Conservation (phyloP, 2,888 invertebrate genomes). For the Andrena flavipes region DNA sequence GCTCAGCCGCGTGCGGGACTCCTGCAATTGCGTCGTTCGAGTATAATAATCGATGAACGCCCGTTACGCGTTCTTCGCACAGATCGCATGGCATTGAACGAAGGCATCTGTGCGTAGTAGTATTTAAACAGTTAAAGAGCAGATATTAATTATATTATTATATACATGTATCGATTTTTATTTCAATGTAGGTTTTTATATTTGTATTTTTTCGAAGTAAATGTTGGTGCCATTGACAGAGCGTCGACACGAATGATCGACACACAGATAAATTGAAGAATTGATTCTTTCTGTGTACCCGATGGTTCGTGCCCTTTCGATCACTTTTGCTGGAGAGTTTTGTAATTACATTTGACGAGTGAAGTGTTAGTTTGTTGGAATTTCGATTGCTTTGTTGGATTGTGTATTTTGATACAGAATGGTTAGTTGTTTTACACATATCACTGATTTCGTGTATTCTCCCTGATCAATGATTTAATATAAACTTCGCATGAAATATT, state of each 20-base stretch:
- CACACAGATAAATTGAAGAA: neutral
- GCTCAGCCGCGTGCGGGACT: too few relatives aligned
- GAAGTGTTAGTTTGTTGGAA: slow-evolving; percentile 23
- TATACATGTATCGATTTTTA: neutral
- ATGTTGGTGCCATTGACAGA: neutral
- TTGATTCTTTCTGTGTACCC: slow-evolving; percentile 2
- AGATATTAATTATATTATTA: neutral
- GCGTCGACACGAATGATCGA: neutral
- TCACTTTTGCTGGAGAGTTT: neutral
- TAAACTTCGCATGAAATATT: neutral
- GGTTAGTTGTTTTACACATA: slow-evolving; percentile 50
- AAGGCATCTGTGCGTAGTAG: too few relatives aligned
- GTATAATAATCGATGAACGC: too few relatives aligned
- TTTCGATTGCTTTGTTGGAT: slow-evolving; percentile 11
- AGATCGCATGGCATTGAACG: too few relatives aligned
- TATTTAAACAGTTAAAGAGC: too few relatives aligned
- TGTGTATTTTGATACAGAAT: slow-evolving; percentile 34
- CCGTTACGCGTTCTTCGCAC: too few relatives aligned
- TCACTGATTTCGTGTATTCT: neutral
- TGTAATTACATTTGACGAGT: slow-evolving; percentile 1
- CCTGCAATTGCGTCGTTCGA: too few relatives aligned
- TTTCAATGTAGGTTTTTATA: neutral
- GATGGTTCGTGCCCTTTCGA: slow-evolving; percentile 19
- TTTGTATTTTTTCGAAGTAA: neutral
- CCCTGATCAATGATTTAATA: neutral